Evolutionary conservation across 1,140 invertebrate genomes (phyloP), one percentile per base, ranked within the genome.

Genomic region (Hylyphantes graminicola): DNA sequence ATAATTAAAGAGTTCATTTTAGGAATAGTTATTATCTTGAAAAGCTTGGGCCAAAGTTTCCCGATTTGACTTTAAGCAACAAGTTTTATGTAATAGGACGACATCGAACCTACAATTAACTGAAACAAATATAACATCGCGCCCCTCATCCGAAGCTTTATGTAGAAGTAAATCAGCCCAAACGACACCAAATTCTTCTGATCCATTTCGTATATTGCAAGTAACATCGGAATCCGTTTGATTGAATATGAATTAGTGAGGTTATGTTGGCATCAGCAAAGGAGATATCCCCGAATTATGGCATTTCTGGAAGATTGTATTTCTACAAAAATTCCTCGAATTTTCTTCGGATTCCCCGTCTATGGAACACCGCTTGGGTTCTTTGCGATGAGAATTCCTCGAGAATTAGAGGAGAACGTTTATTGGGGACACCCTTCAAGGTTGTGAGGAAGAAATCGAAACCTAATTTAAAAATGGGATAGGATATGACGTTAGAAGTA

Each of bases 171-270:
- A 78, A 80, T 70, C 77, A 80, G 17, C 65, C n/a, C 50, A 53
- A 80, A 80, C 53, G 65, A 80, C 54, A 17, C 17, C 78, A 80
- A 80, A 80, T 55, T 48, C 55, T 72, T 35, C 53, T 10, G 35
- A 70, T 50, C 78, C 19, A 80, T 80, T 81, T 73, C 67, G 21
- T 81, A 81, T 53, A 54, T 53, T 55, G 76, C 61, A 65, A 78
- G 51, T 78, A 55, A 35, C 21, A 63, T 64, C 15, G 67, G 68
- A 81, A 63, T 48, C 57, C 64, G 35, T 63, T 35, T 61, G 53
- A 81, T 81, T 57, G 73, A 81, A 81, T 81, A 81, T 73, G 79
- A 81, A 81, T 81, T 81, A 81, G 79, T 63, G 79, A 59, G 57
- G 79, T 70, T 17, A 35, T 35, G 35, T 35, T 35, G 35, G 35